Base-by-base conservation (phyloP, 2,888 invertebrate species). In the Caenorhabditis angaria region DNA sequence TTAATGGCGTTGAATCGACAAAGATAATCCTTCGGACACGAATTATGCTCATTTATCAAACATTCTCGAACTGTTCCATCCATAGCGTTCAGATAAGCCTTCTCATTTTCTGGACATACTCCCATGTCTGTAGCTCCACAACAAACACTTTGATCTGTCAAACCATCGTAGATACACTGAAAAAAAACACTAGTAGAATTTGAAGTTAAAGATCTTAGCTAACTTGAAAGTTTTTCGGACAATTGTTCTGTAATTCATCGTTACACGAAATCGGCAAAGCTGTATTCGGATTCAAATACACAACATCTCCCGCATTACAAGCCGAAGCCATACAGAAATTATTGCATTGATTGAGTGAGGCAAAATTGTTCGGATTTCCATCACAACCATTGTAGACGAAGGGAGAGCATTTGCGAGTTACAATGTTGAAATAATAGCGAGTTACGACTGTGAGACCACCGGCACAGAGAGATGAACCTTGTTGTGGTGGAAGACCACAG, bases 351-450 rank as follows among this genome's bases (percentile, higher is more conserved):
- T 76, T 75, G 28, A 80, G 54, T 4, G 82, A 80, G 1, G 79
- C 83, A 47, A 83, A 83, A 62, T 82, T 83, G 68, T 85, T 85
- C 27, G 82, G 76, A 62, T 82, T 84, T 14, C 81, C 83, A 48
- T 84, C 79, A 61, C 84, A 84, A 12, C 83, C 85, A 64, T 83
- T 82, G 74, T 78, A 85, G 22, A 73, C 77, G 63, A 85, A 85
- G 24, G 79, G 73, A 12, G 81, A 76, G 66, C 85, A 85, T 55
- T 83, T 79, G 20, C 76, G 76, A 20, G 85, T 83, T 53, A 83
- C 84, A 29, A 83, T 85, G 64, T 85, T 85, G 81, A 83, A 85
- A 63, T 85, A 85, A 64, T 80, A 82, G n/a, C 76, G 58, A 8
- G 82, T 75, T 67, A 81, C 80, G 18, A 80, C 77, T 1, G 82